Conservation (phyloP, 2,888 invertebrate species). For the Himalopsyche anomala region DNA sequence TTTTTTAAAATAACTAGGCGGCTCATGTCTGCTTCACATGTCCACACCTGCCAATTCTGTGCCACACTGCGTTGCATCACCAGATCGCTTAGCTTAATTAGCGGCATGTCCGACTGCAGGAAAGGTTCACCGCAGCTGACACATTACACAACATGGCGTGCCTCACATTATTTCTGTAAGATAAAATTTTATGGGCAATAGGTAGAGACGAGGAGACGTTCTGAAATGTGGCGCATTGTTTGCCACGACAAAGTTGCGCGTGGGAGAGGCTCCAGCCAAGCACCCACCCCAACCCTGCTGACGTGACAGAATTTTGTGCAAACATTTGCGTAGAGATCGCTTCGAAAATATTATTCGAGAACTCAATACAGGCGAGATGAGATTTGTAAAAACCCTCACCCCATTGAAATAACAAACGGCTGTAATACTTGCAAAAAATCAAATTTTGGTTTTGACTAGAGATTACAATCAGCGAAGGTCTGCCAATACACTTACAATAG, state of each 20-base stretch:
- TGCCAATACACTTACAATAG: no score
- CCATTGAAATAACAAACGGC: neutral
- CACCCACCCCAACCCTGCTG: neutral
- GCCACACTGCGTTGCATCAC: no score
- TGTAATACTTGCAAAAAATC: neutral
- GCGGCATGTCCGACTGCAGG: no score
- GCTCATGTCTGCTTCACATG: no score
- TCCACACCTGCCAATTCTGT: no score
- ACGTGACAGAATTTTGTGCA: neutral
- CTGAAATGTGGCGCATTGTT: neutral
- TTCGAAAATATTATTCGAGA: neutral
- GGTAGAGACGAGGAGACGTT: neutral
- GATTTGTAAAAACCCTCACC: neutral
- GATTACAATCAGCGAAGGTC: no score
- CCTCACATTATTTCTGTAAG: conserved; percentile 5
- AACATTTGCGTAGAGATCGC: conserved; percentile 16
- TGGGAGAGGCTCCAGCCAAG: neutral
- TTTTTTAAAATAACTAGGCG: no score
- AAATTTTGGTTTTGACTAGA: no score
- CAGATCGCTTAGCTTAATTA: no score
- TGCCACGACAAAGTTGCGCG: neutral
- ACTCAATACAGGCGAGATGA: neutral
- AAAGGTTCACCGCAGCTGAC: no score
- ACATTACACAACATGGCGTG: neutral
- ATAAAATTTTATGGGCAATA: conserved; percentile 8